Conservation (phyloP, 2,888 invertebrate genomes). For the Exephanes ischioxanthus region DNA sequence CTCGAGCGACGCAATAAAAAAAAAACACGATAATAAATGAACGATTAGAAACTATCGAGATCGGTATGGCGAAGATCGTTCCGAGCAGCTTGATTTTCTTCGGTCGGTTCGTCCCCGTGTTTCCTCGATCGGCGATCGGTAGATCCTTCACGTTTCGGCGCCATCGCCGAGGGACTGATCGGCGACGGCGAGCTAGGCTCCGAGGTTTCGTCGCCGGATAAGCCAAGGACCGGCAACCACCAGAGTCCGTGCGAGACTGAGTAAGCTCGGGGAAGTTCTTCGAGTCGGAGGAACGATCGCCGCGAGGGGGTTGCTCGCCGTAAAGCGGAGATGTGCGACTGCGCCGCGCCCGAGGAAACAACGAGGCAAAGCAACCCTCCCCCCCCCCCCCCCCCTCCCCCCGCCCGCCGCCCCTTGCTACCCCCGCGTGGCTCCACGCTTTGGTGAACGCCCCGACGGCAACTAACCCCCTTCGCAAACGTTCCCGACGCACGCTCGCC, state of each 20-base stretch:
- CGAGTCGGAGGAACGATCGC: slow-evolving; percentile 58
- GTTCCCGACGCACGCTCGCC: slow-evolving; percentile 59
- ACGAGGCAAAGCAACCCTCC: slow-evolving; percentile 21
- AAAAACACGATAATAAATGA: slow-evolving; percentile 2
- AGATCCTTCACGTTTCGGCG: slow-evolving; percentile 5
- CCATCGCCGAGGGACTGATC: background rate
- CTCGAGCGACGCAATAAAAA: background rate
- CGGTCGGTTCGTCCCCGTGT: background rate
- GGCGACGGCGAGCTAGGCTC: background rate
- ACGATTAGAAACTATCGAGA: slow-evolving; percentile 12
- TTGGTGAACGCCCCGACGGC: slow-evolving; percentile 60
- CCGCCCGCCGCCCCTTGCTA: background rate
- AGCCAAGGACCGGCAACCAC: slow-evolving; percentile 67
- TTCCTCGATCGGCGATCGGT: slow-evolving; percentile 17
- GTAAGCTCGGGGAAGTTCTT: slow-evolving; percentile 63
- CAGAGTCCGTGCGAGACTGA: slow-evolving; percentile 72
- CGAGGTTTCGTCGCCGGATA: slow-evolving; percentile 41
- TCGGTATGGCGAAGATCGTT: background rate
- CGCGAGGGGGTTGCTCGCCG: slow-evolving; percentile 58
- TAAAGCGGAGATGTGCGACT: slow-evolving; percentile 59
- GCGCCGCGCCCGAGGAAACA: slow-evolving; percentile 63
- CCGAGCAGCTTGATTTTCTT: background rate
- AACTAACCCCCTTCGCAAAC: slow-evolving; percentile 61
- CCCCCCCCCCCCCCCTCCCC: slow-evolving; percentile 33
- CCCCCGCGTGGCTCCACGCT: slow-evolving; percentile 51